Evolutionary conservation across 2,888 invertebrate genomes (phyloP).

Genomic region (Beris morrisii): DNA sequence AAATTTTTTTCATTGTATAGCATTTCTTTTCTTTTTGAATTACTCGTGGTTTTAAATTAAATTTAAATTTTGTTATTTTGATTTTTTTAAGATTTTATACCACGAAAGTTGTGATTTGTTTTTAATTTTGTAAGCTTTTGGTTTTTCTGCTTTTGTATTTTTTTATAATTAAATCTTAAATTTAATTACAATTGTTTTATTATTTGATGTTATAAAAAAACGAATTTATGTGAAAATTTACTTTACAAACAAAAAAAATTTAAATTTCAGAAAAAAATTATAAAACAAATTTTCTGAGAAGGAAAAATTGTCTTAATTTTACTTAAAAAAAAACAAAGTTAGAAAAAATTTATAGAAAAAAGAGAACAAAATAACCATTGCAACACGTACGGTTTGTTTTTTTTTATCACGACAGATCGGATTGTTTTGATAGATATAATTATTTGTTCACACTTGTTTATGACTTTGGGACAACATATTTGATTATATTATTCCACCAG

Average conservation of each 20-base stretch:
- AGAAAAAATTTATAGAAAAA: constrained; percentile 18
- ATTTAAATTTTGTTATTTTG: constrained; percentile 32
- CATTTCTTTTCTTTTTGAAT: constrained; percentile 39
- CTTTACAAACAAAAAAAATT: constrained; percentile 6
- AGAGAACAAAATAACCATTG: constrained; percentile 35
- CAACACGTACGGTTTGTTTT: constrained; percentile 38
- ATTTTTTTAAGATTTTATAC: constrained; percentile 24
- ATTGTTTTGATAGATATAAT: constrained; percentile 10
- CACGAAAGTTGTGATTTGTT: constrained; percentile 10
- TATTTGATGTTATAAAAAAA: constrained; percentile 13
- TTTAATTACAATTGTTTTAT: constrained; percentile 28
- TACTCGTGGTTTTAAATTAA: constrained; percentile 23
- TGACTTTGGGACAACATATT: constrained; percentile 20
- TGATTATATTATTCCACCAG: constrained; percentile 4
- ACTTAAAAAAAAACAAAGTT: constrained; percentile 30
- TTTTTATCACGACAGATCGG: constrained; percentile 6
- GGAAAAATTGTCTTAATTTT: constrained; percentile 35
- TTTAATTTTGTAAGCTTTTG: background rate
- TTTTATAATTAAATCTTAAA: constrained; percentile 24
- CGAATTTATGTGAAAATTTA: constrained; percentile 2
- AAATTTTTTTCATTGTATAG: constrained; percentile 40
- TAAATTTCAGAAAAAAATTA: constrained; percentile 10
- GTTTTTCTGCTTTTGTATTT: constrained; percentile 16
- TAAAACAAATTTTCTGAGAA: constrained; percentile 9
- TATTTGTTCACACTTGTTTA: constrained; percentile 17